Evolutionary conservation across 2,113 vertebrate species (phyloP).

Genomic region (Nematolebias whitei): DNA sequence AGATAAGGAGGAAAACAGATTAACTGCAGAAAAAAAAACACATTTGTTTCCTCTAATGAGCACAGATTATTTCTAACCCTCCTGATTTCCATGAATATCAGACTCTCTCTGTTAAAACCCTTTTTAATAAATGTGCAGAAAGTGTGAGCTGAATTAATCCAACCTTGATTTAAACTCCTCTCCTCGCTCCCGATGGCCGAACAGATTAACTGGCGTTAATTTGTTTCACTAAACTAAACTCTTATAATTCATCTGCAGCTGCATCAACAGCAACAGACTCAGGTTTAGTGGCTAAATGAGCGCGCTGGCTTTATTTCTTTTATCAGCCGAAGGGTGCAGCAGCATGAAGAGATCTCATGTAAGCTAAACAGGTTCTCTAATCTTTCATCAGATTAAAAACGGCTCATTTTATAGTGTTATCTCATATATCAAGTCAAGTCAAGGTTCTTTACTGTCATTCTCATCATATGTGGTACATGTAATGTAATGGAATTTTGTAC

Average conservation of each 20-base stretch:
- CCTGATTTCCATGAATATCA: slow-evolving; percentile 58
- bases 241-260: slow-evolving; percentile 32
- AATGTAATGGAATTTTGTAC: no score
- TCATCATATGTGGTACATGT: no score
- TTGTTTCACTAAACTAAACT: slow-evolving; percentile 43
- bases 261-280: slow-evolving; percentile 11
- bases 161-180: slow-evolving; percentile 31
- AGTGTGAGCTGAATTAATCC: slow-evolving; percentile 25
- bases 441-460: no score
- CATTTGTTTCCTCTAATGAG: slow-evolving; percentile 20
- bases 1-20: neutral
- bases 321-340: slow-evolving; percentile 28
- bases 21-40: neutral
- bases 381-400: slow-evolving; percentile 31
- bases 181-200: slow-evolving; percentile 20
- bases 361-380: slow-evolving; percentile 17
- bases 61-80: slow-evolving; percentile 36
- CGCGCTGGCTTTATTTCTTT: slow-evolving; percentile 14
- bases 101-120: slow-evolving; percentile 22
- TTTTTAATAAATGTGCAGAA: slow-evolving; percentile 42
- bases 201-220: slow-evolving; percentile 51
- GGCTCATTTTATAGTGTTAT: slow-evolving; percentile 12
- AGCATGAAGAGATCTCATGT: neutral
- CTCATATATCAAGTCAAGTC: no score
- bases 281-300: slow-evolving; percentile 29